Conservation (phyloP, 2,888 invertebrate species). For the Platerodrilus igneus region DNA sequence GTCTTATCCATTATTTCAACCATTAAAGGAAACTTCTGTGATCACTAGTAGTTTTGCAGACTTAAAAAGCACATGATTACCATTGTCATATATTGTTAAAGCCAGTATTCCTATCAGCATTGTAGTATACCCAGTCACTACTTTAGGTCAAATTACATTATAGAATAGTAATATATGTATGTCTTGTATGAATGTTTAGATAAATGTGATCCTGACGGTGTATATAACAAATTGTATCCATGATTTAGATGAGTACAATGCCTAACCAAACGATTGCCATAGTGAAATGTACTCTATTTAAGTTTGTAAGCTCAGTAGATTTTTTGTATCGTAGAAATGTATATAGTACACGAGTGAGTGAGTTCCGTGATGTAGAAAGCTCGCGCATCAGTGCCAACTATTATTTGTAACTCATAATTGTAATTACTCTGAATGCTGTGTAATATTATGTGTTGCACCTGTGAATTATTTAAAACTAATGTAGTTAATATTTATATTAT, state of each 20-base stretch:
- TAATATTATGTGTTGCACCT: slow-evolving; percentile 52
- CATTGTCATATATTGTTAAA: slow-evolving; percentile 31
- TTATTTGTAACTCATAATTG: slow-evolving; percentile 45
- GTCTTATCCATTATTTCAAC: slow-evolving; percentile 16
- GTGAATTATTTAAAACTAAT: slow-evolving; percentile 43
- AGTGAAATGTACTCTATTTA: slow-evolving; percentile 24
- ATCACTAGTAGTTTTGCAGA: slow-evolving; percentile 19
- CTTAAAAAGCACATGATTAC: slow-evolving; percentile 19
- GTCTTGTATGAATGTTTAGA: slow-evolving; percentile 29
- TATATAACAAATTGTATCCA: slow-evolving; percentile 19
- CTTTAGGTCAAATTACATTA: slow-evolving; percentile 45
- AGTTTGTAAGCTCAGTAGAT: slow-evolving; percentile 35
- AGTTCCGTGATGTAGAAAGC: slow-evolving; percentile 16
- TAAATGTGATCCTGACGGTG: slow-evolving; percentile 22
- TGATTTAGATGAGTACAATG: slow-evolving; percentile 41
- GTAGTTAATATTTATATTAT: slow-evolving; percentile 41
- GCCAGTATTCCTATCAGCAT: slow-evolving; percentile 47
- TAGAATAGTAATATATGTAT: slow-evolving; percentile 27
- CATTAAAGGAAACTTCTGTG: slow-evolving; percentile 23
- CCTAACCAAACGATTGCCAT: slow-evolving; percentile 27
- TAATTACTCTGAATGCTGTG: slow-evolving; percentile 48
- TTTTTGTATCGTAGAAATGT: slow-evolving; percentile 44
- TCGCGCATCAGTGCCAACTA: slow-evolving; percentile 50
- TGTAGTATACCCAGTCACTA: slow-evolving; percentile 43
- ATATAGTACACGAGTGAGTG: slow-evolving; percentile 36